Percentiles rank a stretch among this genome's conserved stretches.
Conservation (phyloP, 1,140 invertebrate genomes). For the Lepidurus packardi region DNA sequence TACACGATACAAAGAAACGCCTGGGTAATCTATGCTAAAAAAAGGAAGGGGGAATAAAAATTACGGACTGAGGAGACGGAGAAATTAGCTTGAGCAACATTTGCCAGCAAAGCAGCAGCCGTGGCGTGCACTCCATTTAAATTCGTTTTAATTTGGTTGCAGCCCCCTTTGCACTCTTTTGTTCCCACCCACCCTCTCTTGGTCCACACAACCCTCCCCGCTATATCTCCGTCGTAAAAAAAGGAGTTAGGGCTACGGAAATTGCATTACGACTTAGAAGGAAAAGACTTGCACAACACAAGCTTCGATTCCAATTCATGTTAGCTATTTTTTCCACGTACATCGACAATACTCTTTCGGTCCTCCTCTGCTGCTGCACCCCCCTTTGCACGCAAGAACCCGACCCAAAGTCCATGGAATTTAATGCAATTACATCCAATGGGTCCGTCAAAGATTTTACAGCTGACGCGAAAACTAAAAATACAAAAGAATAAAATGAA, state of each 20-base stretch:
- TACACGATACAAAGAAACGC: not conserved
- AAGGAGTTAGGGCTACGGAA: not conserved
- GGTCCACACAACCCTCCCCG: not conserved
- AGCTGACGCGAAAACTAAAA: not conserved
- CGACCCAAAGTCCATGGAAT: not conserved
- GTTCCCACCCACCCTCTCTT: not conserved
- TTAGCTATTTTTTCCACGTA: not conserved
- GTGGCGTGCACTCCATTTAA: constrained; percentile 18
- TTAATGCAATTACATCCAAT: constrained; percentile 13
- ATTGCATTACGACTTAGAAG: not conserved
- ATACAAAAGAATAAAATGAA: not conserved
- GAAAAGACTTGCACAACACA: not conserved
- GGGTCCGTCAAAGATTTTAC: constrained; percentile 9
- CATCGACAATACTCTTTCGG: not conserved
- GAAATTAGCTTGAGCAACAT: constrained; percentile 8
- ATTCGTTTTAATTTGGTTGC: constrained; percentile 7
- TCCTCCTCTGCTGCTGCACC: not conserved
- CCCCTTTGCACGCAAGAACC: too few relatives aligned
- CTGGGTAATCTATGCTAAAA: constrained; percentile 1
- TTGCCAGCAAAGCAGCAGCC: not conserved
- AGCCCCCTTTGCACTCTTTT: not conserved
- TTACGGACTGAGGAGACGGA: constrained; percentile 2
- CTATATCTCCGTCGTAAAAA: not conserved
- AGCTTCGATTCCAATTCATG: not conserved
- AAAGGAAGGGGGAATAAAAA: not conserved